A percentile compares a stretch with the other conserved stretches of the same genome.
phyloP scores from a whole-genome alignment of 2,888 invertebrate species.

The Mimumesa dahlbomi region DNA sequence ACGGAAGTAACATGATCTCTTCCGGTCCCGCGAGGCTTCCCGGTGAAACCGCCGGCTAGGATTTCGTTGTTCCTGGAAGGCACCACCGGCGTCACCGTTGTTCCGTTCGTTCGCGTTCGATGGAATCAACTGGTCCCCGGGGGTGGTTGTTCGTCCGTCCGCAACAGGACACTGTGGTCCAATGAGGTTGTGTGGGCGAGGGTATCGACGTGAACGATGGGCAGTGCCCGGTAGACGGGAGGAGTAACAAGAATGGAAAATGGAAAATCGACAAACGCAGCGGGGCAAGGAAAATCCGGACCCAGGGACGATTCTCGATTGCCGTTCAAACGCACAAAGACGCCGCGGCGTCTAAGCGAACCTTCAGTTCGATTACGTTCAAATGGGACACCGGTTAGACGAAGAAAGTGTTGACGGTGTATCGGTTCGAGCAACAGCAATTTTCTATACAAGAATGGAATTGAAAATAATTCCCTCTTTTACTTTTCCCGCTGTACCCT shows the following conservation, averaged over 20 bases:
- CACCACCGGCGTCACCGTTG: conserved; percentile 11
- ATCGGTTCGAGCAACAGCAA: conserved; percentile 8
- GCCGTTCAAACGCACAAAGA: conserved; percentile 36
- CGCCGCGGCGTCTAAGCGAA: conserved; percentile 14
- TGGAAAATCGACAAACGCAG: not conserved
- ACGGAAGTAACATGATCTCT: conserved; percentile 34
- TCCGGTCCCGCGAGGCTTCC: conserved; percentile 11
- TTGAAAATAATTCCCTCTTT: conserved; percentile 39
- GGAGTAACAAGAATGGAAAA: conserved; percentile 1
- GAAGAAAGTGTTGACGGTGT: not conserved
- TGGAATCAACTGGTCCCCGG: conserved; percentile 34
- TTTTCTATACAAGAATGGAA: conserved; percentile 36
- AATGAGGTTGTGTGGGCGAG: conserved; percentile 36
- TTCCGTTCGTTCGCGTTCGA: conserved; percentile 21
- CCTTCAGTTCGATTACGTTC: conserved; percentile 23
- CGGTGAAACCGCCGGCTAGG: conserved; percentile 19
- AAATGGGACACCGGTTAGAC: conserved; percentile 14
- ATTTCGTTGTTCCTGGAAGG: conserved; percentile 26
- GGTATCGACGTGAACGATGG: conserved; percentile 11
- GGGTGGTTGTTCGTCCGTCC: conserved; percentile 22
- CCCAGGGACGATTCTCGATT: conserved; percentile 12
- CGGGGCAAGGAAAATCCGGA: not conserved
- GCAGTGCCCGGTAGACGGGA: conserved; percentile 16
- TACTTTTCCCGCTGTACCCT: not conserved
- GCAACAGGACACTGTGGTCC: conserved; percentile 30